These are phyloP conservation scores for Ctenopoma multispine DNA, from an alignment of 2,797 vertebrate species.

Conservation along the genomic window DNA sequence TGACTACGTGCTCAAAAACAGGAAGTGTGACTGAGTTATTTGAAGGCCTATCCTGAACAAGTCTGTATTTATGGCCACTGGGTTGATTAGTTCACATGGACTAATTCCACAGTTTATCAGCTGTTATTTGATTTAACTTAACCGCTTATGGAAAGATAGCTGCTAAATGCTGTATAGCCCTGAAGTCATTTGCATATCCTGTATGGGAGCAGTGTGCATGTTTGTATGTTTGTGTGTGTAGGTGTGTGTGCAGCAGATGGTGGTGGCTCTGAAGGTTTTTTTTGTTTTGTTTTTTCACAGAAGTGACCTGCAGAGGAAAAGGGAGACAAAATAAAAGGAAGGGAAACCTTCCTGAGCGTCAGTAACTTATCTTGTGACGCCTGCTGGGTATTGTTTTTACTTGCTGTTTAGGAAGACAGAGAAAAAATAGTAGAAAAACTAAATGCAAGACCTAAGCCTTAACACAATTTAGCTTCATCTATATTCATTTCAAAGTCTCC, in stretches of 20 bases:
- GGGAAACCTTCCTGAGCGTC: slow-evolving; percentile 84
- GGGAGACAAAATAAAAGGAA: slow-evolving; percentile 80
- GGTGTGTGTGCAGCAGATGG: slow-evolving; percentile 34
- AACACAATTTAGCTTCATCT: slow-evolving; percentile 1
- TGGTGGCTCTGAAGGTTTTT: slow-evolving; percentile 19
- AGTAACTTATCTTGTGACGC: slow-evolving; percentile 81
- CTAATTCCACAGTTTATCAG: slow-evolving; percentile 8
- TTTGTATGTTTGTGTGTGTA: slow-evolving; percentile 21
- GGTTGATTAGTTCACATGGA: slow-evolving; percentile 70
- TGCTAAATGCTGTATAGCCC: slow-evolving; percentile 3
- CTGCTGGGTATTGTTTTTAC: slow-evolving; percentile 81
- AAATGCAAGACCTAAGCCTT: slow-evolving; percentile 1
- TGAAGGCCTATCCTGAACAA: slow-evolving; percentile 73
- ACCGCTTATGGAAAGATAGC: slow-evolving; percentile 5
- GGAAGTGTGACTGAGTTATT: slow-evolving; percentile 81
- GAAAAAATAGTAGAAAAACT: slow-evolving; percentile 26
- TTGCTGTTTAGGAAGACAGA: slow-evolving; percentile 65
- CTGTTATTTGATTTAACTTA: slow-evolving; percentile 3
- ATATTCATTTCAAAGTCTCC: not conserved
- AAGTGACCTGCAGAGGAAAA: slow-evolving; percentile 73
- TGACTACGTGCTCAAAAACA: slow-evolving; percentile 80
- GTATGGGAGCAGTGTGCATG: slow-evolving; percentile 48
- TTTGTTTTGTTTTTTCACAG: slow-evolving; percentile 41
- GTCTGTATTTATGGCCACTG: slow-evolving; percentile 59
- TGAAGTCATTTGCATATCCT: slow-evolving; percentile 59